Conservation (phyloP, 92 coral and sea anemone species). For the Zoanthus sociatus region DNA sequence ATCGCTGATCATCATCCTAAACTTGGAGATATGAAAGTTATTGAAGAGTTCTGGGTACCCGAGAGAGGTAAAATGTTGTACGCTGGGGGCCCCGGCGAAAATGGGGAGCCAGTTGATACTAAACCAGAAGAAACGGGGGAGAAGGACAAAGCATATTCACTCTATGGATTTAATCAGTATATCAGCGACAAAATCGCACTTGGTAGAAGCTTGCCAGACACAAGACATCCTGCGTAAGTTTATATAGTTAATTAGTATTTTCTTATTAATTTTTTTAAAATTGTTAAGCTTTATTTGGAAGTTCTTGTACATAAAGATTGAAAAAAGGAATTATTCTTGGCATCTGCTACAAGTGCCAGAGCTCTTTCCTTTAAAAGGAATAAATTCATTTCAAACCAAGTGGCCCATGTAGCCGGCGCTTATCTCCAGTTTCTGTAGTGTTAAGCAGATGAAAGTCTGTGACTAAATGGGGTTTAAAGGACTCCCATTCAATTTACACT, state of each 20-base stretch:
- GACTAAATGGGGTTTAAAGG: too few species aligned
- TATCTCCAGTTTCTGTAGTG: too few species aligned
- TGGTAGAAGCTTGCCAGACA: constrained; percentile 82
- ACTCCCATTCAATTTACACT: too few species aligned
- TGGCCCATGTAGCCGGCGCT: too few species aligned
- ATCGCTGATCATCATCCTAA: constrained; percentile 50
- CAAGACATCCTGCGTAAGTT: constrained; percentile 92
- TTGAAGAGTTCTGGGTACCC: constrained; percentile 95
- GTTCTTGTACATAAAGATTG: too few species aligned
- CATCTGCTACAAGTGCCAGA: too few species aligned
- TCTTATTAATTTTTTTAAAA: neutral
- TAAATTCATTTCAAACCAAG: too few species aligned
- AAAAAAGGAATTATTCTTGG: too few species aligned
- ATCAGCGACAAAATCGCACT: constrained; percentile 93
- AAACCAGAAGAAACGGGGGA: constrained; percentile 69
- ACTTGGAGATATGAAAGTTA: constrained; percentile 61
- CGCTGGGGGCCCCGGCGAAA: constrained; percentile 81
- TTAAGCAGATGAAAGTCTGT: too few species aligned
- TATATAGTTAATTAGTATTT: neutral
- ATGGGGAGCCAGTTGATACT: constrained; percentile 88
- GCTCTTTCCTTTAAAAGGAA: too few species aligned
- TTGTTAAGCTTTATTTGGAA: too few species aligned
- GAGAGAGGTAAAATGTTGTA: constrained; percentile 64
- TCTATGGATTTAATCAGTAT: constrained; percentile 94
- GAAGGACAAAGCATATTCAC: constrained; percentile 77